These are phyloP conservation scores for Arenaria interpres DNA, from an alignment of 2,113 vertebrate genomes.

Conservation along the genomic window DNA sequence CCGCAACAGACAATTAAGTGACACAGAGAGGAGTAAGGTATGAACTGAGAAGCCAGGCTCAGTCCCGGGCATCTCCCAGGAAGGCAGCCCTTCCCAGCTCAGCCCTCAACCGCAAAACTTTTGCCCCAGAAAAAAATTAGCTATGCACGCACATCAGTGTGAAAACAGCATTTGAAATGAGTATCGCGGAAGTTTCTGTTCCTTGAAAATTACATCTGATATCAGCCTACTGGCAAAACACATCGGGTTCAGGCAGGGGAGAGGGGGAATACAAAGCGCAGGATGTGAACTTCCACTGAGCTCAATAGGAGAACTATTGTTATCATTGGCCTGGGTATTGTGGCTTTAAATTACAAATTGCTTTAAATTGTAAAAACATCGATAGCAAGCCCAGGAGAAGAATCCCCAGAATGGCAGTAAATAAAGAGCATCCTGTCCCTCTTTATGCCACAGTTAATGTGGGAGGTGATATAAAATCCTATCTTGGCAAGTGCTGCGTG, in stretches of 20 bases:
- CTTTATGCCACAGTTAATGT: not conserved
- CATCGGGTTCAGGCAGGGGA: not conserved
- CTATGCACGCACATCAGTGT: not conserved
- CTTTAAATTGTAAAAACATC: slow-evolving; percentile 29
- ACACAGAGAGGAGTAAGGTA: not conserved
- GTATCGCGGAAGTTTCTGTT: not conserved
- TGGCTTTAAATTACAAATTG: slow-evolving; percentile 38
- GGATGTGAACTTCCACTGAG: slow-evolving; percentile 16
- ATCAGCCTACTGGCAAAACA: not conserved
- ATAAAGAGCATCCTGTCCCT: slow-evolving; percentile 36
- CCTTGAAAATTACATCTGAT: slow-evolving; percentile 8
- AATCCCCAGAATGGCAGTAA: slow-evolving; percentile 6
- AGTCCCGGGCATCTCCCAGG: not conserved
- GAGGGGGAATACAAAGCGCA: not conserved
- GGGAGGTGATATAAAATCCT: not conserved
- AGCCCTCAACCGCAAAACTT: not conserved
- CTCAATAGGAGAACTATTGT: not conserved
- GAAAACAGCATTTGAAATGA: not conserved
- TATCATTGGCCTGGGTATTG: not conserved
- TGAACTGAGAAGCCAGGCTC: not conserved
- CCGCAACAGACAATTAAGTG: not conserved
- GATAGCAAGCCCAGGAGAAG: slow-evolving; percentile 1
- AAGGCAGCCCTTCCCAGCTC: not conserved
- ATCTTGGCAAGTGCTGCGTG: not conserved
- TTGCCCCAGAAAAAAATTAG: not conserved